These are phyloP conservation scores for Cichladusa arquata DNA, from an alignment of 2,113 vertebrate species.

Conservation along the genomic window DNA sequence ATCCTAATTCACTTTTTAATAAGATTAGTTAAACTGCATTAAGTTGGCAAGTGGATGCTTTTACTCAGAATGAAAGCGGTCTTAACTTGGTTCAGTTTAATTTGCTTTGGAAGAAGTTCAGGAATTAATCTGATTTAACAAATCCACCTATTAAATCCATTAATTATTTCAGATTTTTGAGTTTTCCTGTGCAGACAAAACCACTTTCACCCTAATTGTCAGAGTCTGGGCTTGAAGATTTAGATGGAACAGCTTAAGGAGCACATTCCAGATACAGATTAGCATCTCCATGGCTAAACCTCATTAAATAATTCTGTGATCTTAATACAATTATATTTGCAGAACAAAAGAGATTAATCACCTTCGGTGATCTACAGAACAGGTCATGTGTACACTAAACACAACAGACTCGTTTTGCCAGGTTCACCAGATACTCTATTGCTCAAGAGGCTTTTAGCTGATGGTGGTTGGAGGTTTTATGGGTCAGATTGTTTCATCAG, in stretches of 20 bases:
- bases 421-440: not conserved
- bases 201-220: not conserved
- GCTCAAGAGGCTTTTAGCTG: not conserved
- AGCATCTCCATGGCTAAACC: not conserved
- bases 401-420: not conserved
- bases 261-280: not conserved
- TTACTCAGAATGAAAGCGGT: constrained; percentile 11
- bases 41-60: constrained; percentile 4
- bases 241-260: not conserved
- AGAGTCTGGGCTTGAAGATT: not conserved
- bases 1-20: constrained; percentile 28
- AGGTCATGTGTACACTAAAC: not conserved
- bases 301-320: not conserved
- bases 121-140: constrained; percentile 53
- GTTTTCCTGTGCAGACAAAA: not conserved
- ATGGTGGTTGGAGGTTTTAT: not conserved
- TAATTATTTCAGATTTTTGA: constrained; percentile 31
- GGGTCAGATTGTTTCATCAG: not conserved
- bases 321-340: not conserved
- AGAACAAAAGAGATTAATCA: not conserved
- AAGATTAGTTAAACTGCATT: constrained; percentile 46
- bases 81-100: constrained; percentile 50
- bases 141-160: constrained; percentile 10
- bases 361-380: not conserved
- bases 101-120: constrained; percentile 41